Base-by-base conservation (phyloP, 2,113 vertebrate genomes). In the Seriola aureovittata region DNA sequence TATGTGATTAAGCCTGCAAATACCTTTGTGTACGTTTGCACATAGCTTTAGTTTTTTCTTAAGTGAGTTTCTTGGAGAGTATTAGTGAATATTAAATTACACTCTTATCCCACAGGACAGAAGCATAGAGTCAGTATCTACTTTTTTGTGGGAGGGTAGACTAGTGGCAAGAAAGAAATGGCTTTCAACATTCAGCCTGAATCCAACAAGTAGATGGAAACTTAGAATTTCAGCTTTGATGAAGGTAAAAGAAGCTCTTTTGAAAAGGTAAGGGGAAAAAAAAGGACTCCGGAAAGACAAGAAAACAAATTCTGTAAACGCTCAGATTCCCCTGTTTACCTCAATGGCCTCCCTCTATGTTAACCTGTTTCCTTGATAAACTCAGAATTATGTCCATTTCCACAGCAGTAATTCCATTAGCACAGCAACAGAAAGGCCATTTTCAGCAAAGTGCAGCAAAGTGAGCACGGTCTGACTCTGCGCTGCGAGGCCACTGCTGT, bases 81-180 rank as follows among this genome's bases (percentile, higher is more conserved):
- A 16, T 78, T 58, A 19, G 23, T 71, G 58, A 23, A 62, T 77
- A 72, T 88, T 80, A 60, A 78, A 75, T 82, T 46, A 65, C 70
- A 64, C 9, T 40, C 13, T 5, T 57, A 23, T 48, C 17, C 32
- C 70, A 16, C 10, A n/a, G 66, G 48, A 60, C 73, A 8, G 16
- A 36, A 34, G 21, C 8, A 44, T 0, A 21, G 52, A 67, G 58
- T 59, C 71, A 25, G 19, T 8, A 23, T 57, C 16, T 70, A 14
- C 23, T 70, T 80, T 7, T 54, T 63, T 12, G 59, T 55, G 11
- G 2, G 44, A n/a, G 3, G 9, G 17, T 46, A 25, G 2, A 46
- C n/a, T 29, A 12, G 7, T 19, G 29, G 9, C 44, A 48, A 52
- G 17, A n/a, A n/a, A 71, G 40, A 16, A 17, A 17, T 17, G 38